Evolutionary conservation across 2,888 invertebrate genomes (phyloP), one percentile per base, ranked within the genome.

Genomic region (Trypoxylon attenuatum): DNA sequence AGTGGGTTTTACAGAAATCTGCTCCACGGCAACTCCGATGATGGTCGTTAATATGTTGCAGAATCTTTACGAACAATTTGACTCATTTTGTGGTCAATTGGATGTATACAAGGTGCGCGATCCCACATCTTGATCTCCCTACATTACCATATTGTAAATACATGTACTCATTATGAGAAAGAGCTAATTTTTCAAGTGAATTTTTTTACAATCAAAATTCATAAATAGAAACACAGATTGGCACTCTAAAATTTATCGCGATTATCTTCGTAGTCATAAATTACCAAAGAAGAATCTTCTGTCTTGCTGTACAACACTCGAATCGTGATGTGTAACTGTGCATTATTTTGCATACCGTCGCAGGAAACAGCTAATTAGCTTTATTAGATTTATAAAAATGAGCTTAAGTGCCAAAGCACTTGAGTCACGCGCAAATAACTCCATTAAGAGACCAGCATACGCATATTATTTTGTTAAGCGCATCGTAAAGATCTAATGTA

Each of bases 21-120:
- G 98, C 81, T 95, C 97, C 0, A 94, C 96, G 0, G 95, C 97
- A 16, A 96, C 97, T 0, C 97, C 97, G 0, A 95, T 98, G 91
- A 96, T 95, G 95, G 96, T 96, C 43, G 96, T 98, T 80, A 95
- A 93, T 79, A 97, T 98, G 97, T 90, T 98, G 47, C 96, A 96
- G 84, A 93, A 94, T 77, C 89, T 98, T 46, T 98, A 98, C 89
- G 96, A 96, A 82, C 94, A 96, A 79, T 98, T 97, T 81, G 97
- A 98, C 86, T 91, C 93, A 41, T 96, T 93, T 87, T 97, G 97
- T 83, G 97, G 96, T 71, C 93, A 94, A 76, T 91, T 97, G 39
- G 97, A 98, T 84, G 96, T 98, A 21, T 98, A 98, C 87, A 98
- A 98, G 93, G 97, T 95, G 29, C 16, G 70, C 42, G n/a, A n/a